phyloP scores from a whole-genome alignment of 2,797 vertebrate species.

The Gila robusta region DNA sequence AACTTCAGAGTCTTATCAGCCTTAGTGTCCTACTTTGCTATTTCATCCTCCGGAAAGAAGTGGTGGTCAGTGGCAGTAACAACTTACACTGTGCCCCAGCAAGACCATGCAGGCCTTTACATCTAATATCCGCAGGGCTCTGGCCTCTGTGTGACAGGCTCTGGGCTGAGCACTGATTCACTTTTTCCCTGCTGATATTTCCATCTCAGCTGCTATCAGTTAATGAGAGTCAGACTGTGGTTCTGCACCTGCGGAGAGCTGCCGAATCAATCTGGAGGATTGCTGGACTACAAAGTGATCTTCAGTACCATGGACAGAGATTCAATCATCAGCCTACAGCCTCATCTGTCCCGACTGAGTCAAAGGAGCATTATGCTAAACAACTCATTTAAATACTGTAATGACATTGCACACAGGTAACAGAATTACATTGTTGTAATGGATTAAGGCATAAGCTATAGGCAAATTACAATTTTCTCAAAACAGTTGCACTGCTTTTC shows the following conservation, averaged over 20 bases:
- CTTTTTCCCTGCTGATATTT: constrained; percentile 66
- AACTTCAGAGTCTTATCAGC: constrained; percentile 27
- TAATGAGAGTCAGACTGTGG: constrained; percentile 73
- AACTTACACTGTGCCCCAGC: constrained; percentile 22
- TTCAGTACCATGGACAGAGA: constrained; percentile 59
- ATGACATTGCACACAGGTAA: constrained; percentile 25
- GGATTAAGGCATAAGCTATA: background rate
- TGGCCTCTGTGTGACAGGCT: constrained; percentile 38
- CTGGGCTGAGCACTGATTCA: constrained; percentile 21
- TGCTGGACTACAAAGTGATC: constrained; percentile 52
- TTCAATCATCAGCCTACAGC: constrained; percentile 44
- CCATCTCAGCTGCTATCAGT: constrained; percentile 74
- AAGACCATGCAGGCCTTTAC: constrained; percentile 36
- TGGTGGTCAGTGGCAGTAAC: constrained; percentile 26
- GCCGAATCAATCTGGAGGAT: constrained; percentile 68
- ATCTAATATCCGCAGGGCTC: constrained; percentile 9
- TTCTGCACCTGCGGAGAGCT: constrained; percentile 56
- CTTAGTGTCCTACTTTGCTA: background rate
- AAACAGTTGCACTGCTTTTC: background rate
- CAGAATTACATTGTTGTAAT: background rate
- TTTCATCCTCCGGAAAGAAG: background rate
- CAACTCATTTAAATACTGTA: constrained; percentile 2
- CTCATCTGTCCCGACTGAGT: background rate
- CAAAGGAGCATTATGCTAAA: background rate
- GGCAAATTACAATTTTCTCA: background rate